Conservation (phyloP, 2,113 vertebrate species). For the Tyrannus savana region DNA sequence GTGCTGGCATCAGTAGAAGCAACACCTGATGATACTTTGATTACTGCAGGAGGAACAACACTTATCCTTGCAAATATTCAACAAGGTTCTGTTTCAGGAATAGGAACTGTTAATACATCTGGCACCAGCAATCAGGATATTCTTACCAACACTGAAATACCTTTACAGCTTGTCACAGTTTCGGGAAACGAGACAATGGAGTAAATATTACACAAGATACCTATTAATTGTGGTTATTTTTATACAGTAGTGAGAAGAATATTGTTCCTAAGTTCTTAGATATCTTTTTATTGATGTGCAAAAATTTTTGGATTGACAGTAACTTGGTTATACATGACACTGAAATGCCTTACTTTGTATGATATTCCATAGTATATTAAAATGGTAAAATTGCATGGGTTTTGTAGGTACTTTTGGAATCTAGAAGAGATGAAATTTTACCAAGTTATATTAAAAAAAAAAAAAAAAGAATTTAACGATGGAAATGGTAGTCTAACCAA, state of each 20-base stretch:
- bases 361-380: slow-evolving; percentile 94
- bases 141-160: slow-evolving; percentile 95
- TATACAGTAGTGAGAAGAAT: slow-evolving; percentile 89
- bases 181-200: slow-evolving; percentile 96
- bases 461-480: slow-evolving; percentile 85
- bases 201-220: slow-evolving; percentile 89
- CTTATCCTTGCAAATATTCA: slow-evolving; percentile 99
- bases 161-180: slow-evolving; percentile 97
- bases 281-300: slow-evolving; percentile 93
- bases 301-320: slow-evolving; percentile 90
- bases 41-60: slow-evolving; percentile 95
- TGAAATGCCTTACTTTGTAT: slow-evolving; percentile 99
- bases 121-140: slow-evolving; percentile 94
- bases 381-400: slow-evolving; percentile 93
- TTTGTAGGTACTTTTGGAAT: slow-evolving; percentile 93
- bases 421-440: slow-evolving; percentile 88
- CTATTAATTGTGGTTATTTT: slow-evolving; percentile 91
- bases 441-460: slow-evolving; percentile 86
- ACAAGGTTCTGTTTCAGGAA: slow-evolving; percentile 91
- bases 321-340: slow-evolving; percentile 97
- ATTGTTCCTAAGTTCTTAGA: slow-evolving; percentile 91
- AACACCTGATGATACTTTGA: slow-evolving; percentile 91
- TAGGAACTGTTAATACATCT: slow-evolving; percentile 87
- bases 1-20: slow-evolving; percentile 93
- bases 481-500: slow-evolving; percentile 88